Evolutionary conservation across 2,113 vertebrate genomes (phyloP).

Genomic region (Mirza zaza): DNA sequence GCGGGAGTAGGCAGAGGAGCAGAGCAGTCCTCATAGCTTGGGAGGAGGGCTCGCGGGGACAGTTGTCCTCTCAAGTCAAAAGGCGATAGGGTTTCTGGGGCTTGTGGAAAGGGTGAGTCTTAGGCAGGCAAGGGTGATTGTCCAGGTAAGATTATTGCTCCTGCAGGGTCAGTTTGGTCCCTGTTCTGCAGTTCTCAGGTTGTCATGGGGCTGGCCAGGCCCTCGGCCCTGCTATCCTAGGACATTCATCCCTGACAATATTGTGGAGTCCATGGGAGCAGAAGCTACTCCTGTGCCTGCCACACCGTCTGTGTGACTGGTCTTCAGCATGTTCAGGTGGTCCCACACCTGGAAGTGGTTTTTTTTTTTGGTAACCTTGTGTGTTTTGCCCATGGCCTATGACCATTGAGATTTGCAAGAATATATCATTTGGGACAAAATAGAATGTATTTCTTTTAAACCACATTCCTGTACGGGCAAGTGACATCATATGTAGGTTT

Average conservation of each 20-base stretch:
- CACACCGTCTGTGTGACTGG: too few species aligned
- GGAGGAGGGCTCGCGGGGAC: too few species aligned
- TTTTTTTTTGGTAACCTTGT: neutral
- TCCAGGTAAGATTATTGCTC: neutral
- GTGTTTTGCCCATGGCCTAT: neutral
- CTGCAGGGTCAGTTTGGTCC: neutral
- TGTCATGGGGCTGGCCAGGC: accelerated
- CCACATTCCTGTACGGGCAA: neutral
- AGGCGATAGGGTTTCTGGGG: neutral
- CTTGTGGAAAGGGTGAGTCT: neutral
- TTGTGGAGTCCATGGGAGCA: neutral
- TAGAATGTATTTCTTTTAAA: neutral
- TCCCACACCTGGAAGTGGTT: neutral
- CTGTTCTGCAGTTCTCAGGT: neutral
- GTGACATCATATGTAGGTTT: accelerated
- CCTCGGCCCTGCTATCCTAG: neutral
- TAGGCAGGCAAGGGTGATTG: neutral
- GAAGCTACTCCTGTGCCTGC: neutral
- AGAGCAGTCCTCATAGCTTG: neutral
- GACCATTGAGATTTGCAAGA: neutral
- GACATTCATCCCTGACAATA: accelerated
- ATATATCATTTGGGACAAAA: neutral
- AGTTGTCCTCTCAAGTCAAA: neutral
- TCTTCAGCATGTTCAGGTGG: neutral
- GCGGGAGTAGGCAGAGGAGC: too few species aligned